These are phyloP conservation scores for Ichneumon xanthorius DNA, from an alignment of 2,888 invertebrate genomes.

Conservation along the genomic window DNA sequence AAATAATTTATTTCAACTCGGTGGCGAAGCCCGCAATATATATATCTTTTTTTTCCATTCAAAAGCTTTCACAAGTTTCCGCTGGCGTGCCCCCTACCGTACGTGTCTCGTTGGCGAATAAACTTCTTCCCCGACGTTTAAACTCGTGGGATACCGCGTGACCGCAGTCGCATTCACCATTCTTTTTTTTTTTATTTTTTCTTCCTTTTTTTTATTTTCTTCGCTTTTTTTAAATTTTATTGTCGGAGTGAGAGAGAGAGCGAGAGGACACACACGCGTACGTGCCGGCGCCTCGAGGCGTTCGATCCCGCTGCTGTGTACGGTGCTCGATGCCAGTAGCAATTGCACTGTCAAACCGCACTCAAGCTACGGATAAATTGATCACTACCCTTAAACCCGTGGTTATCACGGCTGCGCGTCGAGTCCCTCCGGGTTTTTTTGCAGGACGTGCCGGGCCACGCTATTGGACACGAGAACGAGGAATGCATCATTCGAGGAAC, in stretches of 20 bases:
- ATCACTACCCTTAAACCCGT: slow-evolving; percentile 63
- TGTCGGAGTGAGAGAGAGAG: slow-evolving; percentile 9
- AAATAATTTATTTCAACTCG: slow-evolving; percentile 51
- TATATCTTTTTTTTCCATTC: slow-evolving; percentile 12
- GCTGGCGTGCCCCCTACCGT: background rate
- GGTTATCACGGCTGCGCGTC: slow-evolving; percentile 33
- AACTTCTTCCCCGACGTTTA: slow-evolving; percentile 34
- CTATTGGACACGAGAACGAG: background rate
- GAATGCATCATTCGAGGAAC: slow-evolving; percentile 35
- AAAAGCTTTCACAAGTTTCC: slow-evolving; percentile 10
- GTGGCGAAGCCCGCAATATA: slow-evolving; percentile 10
- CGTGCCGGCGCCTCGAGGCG: slow-evolving; percentile 55
- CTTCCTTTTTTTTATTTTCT: slow-evolving; percentile 13
- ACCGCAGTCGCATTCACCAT: slow-evolving; percentile 22
- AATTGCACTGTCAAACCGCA: slow-evolving; percentile 61
- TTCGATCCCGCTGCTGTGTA: slow-evolving; percentile 33
- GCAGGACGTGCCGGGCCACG: slow-evolving; percentile 2
- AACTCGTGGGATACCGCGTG: slow-evolving; percentile 12
- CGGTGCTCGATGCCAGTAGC: slow-evolving; percentile 39
- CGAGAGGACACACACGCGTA: slow-evolving; percentile 30
- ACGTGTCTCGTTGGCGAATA: slow-evolving; percentile 19
- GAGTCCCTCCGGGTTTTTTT: background rate
- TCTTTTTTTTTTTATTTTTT: slow-evolving; percentile 12
- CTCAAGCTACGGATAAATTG: slow-evolving; percentile 51
- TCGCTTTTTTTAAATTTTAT: background rate